Evolutionary conservation across 2,113 vertebrate genomes (phyloP), one percentile per base, ranked within the genome.

Genomic region (cat (Felis catus)): DNA sequence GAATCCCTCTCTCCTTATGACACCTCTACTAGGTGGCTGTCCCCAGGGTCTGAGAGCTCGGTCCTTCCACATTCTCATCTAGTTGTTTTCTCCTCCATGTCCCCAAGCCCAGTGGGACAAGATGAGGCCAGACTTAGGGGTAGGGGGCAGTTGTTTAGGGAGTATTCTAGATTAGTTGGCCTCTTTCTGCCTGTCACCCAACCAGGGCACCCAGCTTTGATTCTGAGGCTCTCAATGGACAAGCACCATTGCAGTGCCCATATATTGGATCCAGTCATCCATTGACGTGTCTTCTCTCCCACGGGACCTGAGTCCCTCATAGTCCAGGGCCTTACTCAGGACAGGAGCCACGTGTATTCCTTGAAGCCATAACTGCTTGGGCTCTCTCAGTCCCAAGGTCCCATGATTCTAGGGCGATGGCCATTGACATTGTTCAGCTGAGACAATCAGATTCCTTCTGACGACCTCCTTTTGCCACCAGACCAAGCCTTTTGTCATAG

Each of bases 241-340:
- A 66, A 39, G 6, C 31, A 21, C 12, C 4, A 19, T 18, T 3
- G 1, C 12, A 0, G 25, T 25, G 25, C 29, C 70, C n/a, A 2
- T 4, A 29, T 27, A 0, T 0, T n/a, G 68, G 45, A 15, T 65
- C 36, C 63, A 61, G 25, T 11, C 6, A 1, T 9, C 51, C 21
- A 6, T 19, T 63, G 4, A 27, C 53, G 39, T 68, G 53, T 51
- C 76, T 89, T 78, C 36, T 76, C 39, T 84, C 55, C 39, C 18
- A 25, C 18, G 4, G 33, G n/a, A 10, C 27, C 78, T 39, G 41
- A 53, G 33, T 61, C 21, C 33, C 39, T 73, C 73, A 4, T 4
- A 36, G n/a, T n/a, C 61, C 58, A 78, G 71, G 33, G 51, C 33
- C 23, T 16, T 16, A 86, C 31, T 39, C 27, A 36, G 23, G 80